phyloP scores from a whole-genome alignment of 2,797 vertebrate genomes.

The Oreochromis mossambicus region DNA sequence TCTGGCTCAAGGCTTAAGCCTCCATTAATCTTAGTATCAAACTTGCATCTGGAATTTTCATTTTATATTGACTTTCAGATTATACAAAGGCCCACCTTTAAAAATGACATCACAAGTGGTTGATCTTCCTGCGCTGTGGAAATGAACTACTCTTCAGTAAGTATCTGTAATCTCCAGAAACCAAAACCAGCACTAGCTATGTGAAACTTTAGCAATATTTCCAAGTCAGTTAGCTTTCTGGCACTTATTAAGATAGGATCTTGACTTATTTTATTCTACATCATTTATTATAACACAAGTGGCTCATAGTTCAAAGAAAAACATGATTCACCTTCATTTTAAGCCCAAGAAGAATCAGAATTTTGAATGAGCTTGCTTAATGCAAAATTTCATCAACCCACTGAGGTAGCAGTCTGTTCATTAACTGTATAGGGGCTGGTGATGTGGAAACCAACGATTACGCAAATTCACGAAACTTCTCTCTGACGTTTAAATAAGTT shows the following conservation, averaged over 20 bases:
- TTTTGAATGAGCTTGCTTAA: background rate
- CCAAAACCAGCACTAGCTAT: background rate
- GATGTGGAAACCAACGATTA: fast-evolving
- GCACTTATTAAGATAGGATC: background rate
- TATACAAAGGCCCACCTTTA: background rate
- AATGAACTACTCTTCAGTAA: background rate
- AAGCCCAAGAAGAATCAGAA: background rate
- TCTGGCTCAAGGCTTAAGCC: background rate
- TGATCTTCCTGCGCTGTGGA: background rate
- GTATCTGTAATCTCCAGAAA: constrained; percentile 2
- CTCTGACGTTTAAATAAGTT: background rate
- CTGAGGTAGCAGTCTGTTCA: background rate
- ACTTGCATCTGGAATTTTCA: background rate
- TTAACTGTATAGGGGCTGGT: background rate
- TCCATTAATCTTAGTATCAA: background rate
- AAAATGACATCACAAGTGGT: background rate
- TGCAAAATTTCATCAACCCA: background rate
- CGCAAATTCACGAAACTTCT: background rate
- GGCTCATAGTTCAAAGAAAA: background rate
- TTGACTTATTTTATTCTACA: background rate
- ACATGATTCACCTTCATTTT: background rate
- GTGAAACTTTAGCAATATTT: constrained; percentile 17
- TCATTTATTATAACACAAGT: background rate
- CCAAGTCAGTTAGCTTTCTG: constrained; percentile 13
- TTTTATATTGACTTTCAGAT: background rate